Evolutionary conservation across 2,888 invertebrate species (phyloP).

Genomic region (Muschampia plurimacula): DNA sequence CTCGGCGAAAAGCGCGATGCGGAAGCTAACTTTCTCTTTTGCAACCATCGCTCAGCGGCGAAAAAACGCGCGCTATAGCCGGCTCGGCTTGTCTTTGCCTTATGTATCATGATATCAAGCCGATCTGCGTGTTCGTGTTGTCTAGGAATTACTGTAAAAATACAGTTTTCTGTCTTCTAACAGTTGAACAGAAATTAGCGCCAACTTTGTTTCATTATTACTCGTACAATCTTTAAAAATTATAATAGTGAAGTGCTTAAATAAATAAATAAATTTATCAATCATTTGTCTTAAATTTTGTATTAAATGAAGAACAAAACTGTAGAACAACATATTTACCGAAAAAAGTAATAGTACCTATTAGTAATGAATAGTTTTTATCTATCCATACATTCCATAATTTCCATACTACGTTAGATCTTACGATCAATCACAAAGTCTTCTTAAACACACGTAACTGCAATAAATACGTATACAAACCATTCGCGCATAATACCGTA

Average conservation of each 20-base stretch:
- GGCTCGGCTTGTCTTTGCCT: constrained; percentile 43
- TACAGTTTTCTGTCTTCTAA: neutral
- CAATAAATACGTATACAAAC: constrained; percentile 28
- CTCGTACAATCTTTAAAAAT: too few species aligned
- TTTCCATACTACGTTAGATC: constrained; percentile 3
- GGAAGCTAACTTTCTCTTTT: constrained; percentile 85
- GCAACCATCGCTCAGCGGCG: constrained; percentile 62
- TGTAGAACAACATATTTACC: neutral
- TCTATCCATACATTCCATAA: neutral
- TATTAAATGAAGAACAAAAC: neutral
- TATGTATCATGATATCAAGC: constrained; percentile 43
- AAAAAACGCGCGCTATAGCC: constrained; percentile 56
- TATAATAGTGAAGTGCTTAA: too few species aligned
- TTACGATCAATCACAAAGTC: constrained; percentile 26
- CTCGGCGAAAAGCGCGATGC: constrained; percentile 83
- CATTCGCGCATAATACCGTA: constrained; percentile 68
- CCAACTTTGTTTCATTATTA: neutral
- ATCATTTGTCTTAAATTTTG: neutral
- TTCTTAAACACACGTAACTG: constrained; percentile 21
- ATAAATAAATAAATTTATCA: neutral
- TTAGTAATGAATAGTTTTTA: neutral
- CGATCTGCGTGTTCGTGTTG: constrained; percentile 17
- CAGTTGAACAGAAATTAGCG: constrained; percentile 24
- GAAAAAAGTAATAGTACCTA: neutral
- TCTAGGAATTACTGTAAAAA: neutral